Evolutionary conservation across 2,888 invertebrate species (phyloP).

Genomic region (Andrena flavipes): DNA sequence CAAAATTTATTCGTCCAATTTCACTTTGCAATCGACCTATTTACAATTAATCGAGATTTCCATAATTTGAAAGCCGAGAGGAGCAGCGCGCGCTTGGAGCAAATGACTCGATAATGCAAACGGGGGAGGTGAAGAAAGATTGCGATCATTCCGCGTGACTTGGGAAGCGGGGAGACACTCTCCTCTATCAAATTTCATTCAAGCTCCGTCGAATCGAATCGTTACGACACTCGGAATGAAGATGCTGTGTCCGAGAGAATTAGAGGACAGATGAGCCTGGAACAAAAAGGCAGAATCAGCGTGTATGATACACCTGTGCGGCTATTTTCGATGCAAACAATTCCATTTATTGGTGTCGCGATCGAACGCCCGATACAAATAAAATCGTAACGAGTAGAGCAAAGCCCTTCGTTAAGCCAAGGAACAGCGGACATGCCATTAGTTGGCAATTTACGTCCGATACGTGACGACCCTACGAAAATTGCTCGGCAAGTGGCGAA

Average conservation of each 20-base stretch:
- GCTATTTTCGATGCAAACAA: constrained; percentile 26
- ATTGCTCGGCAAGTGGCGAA: neutral
- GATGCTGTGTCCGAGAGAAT: neutral
- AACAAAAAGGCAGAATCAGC: neutral
- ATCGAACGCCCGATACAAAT: constrained; percentile 10
- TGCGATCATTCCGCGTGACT: neutral
- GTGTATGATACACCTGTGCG: neutral
- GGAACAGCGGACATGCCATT: constrained; percentile 42
- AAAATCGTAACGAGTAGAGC: constrained; percentile 25
- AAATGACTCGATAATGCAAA: constrained; percentile 4
- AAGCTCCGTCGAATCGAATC: neutral
- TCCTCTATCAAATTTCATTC: neutral
- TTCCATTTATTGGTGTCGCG: constrained; percentile 8
- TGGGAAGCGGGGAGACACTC: neutral
- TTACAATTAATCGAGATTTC: neutral
- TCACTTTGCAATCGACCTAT: neutral
- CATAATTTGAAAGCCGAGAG: neutral
- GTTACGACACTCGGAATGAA: neutral
- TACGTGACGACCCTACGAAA: constrained; percentile 49
- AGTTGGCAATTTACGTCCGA: constrained; percentile 41
- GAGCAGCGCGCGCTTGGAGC: neutral
- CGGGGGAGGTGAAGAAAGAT: neutral
- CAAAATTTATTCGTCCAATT: constrained; percentile 17
- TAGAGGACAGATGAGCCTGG: neutral
- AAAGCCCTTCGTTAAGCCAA: constrained; percentile 23